Conservation (phyloP, 2,888 invertebrate species). For the Temnothorax ravouxi region DNA sequence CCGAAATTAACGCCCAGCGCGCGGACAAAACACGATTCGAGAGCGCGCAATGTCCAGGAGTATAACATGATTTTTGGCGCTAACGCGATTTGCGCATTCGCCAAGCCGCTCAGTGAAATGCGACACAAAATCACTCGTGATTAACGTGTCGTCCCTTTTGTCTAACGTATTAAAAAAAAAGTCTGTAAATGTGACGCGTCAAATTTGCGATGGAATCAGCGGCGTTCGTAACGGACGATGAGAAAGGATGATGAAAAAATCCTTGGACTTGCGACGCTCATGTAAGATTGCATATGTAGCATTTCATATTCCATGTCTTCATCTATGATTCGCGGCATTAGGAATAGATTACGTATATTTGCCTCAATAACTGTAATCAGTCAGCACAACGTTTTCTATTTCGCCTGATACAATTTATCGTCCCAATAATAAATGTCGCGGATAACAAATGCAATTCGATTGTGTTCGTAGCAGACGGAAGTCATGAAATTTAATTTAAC, state of each 20-base stretch:
- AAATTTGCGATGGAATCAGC: background rate
- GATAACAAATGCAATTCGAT: constrained; percentile 9
- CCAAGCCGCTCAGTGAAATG: constrained; percentile 19
- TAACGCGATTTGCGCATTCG: constrained; percentile 33
- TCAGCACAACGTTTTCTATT: constrained; percentile 9
- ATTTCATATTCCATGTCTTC: background rate
- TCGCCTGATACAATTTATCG: constrained; percentile 17
- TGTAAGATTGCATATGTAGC: constrained; percentile 3
- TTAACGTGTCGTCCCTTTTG: constrained; percentile 16
- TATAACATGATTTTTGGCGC: constrained; percentile 49
- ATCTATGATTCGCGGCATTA: background rate
- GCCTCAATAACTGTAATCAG: constrained; percentile 1
- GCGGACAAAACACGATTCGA: constrained; percentile 46
- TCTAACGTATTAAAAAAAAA: constrained; percentile 9
- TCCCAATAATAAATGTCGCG: constrained; percentile 36
- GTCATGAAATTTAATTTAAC: constrained; percentile 38
- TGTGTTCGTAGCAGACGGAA: background rate
- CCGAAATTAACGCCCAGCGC: constrained; percentile 46
- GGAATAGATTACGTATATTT: constrained; percentile 24
- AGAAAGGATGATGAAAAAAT: background rate
- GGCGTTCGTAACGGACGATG: background rate
- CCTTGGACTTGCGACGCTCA: background rate
- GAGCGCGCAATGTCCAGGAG: constrained; percentile 31
- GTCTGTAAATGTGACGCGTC: background rate
- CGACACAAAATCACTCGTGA: constrained; percentile 34